Evolutionary conservation across 1,140 invertebrate species (phyloP), one percentile per base, ranked within the genome.

Genomic region (Papilio dardanus): DNA sequence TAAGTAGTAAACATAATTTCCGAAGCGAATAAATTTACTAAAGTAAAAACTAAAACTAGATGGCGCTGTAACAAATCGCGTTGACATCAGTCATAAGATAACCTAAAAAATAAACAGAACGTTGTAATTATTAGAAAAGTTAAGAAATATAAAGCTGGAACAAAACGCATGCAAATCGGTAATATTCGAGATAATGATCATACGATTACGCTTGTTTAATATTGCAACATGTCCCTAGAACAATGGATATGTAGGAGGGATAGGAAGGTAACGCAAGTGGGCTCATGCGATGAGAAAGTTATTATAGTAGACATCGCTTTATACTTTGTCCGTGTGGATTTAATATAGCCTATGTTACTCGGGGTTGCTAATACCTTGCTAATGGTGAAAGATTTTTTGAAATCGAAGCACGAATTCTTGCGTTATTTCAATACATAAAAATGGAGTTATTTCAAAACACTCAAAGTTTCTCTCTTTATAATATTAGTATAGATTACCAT

Each of bases 101-200:
- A 62, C 54, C 54, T 62, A 62, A 28, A 62, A 58, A 62, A 62
- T 62, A 62, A 62, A 16, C 24, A 28, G 54, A 62, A 62, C 54
- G 54, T 21, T 19, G 6, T 7, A 54, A 30, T 14, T 21, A 30
- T 62, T 62, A 62, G 50, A 54, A 54, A 62, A 30, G 8, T 62
- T 62, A 28, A 21, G 54, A 62, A 62, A 62, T 62, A 62, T 21
- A 24, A 62, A 62, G 21, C 7, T 54, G 8, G 54, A 62, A 62
- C 54, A 62, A 24, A 62, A 62, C 54, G 54, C 54, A 62, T 62
- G 54, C 24, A 62, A 62, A 62, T 62, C 54, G 24, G 54, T 62
- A 62, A 62, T 62, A 14, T 14, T 1, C 2, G 4, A 62, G 54
- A 62, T 62, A 62, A 62, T 14, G 24, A 62, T 62, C 54, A 14